These are phyloP conservation scores for Phocoena phocoena DNA, from an alignment of 2,113 vertebrate genomes.

Conservation along the genomic window DNA sequence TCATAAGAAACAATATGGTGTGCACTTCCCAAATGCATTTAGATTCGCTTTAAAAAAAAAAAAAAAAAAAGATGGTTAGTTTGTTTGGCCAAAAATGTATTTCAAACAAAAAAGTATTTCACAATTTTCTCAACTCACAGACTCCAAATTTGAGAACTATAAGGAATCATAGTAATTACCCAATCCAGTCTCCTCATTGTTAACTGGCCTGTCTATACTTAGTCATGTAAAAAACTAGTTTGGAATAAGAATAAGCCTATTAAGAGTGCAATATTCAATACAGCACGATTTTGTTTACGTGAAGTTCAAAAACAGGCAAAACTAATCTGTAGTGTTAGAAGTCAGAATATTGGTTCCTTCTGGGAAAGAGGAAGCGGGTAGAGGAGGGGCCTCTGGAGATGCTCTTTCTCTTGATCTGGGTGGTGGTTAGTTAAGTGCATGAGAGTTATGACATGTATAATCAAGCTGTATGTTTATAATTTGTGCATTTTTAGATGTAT, in stretches of 20 bases:
- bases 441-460: neutral
- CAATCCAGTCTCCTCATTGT: neutral
- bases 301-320: neutral
- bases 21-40: constrained; percentile 28
- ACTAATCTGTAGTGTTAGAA: neutral
- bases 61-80: neutral
- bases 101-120: constrained; percentile 32
- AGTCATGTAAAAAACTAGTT: neutral
- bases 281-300: neutral
- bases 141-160: neutral
- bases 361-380: neutral
- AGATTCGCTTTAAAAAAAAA: neutral
- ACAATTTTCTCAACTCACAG: neutral
- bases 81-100: constrained; percentile 22
- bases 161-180: neutral
- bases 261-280: neutral
- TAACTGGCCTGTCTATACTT: neutral
- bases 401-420: neutral
- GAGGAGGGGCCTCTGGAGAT: neutral
- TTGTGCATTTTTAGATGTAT: neutral
- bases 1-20: neutral
- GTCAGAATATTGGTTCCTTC: neutral
- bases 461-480: neutral
- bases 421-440: neutral
- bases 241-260: constrained; percentile 8